Conservation (phyloP, 2,113 vertebrate species). For the Dendropsophus ebraccatus region DNA sequence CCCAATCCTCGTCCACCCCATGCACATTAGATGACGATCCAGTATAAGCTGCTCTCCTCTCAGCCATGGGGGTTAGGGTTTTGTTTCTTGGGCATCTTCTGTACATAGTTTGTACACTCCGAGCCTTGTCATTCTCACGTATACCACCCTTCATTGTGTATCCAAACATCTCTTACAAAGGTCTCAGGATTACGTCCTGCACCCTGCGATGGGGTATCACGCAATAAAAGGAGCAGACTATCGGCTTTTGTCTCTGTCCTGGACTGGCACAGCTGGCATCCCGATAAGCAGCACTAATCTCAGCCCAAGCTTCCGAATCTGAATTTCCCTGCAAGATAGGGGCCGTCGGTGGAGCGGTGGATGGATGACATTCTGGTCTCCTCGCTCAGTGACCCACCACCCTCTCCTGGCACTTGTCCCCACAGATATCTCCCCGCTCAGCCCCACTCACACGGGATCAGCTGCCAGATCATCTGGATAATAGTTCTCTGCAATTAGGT, state of each 20-base stretch:
- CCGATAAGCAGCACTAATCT: conserved; percentile 42
- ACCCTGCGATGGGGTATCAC: background rate
- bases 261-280: conserved; percentile 10
- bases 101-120: background rate
- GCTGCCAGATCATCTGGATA: conserved; percentile 58
- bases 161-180: background rate
- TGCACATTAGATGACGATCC: too few species aligned
- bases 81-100: too few species aligned
- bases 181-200: background rate
- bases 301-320: conserved; percentile 12
- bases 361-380: conserved; percentile 21
- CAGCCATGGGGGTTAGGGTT: too few species aligned
- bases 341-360: background rate
- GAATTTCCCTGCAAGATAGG: conserved; percentile 38
- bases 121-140: background rate
- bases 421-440: conserved; percentile 53
- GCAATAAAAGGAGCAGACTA: background rate
- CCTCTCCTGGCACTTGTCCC: conserved; percentile 23
- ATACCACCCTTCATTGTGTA: background rate
- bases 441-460: conserved; percentile 38
- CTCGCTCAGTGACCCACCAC: conserved; percentile 36
- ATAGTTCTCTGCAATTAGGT: conserved; percentile 57
- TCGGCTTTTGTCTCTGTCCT: background rate
- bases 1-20: too few species aligned
- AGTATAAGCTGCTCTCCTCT: too few species aligned